Base-by-base conservation (phyloP, 2,113 vertebrate genomes). In the Dryoscopus gambensis region DNA sequence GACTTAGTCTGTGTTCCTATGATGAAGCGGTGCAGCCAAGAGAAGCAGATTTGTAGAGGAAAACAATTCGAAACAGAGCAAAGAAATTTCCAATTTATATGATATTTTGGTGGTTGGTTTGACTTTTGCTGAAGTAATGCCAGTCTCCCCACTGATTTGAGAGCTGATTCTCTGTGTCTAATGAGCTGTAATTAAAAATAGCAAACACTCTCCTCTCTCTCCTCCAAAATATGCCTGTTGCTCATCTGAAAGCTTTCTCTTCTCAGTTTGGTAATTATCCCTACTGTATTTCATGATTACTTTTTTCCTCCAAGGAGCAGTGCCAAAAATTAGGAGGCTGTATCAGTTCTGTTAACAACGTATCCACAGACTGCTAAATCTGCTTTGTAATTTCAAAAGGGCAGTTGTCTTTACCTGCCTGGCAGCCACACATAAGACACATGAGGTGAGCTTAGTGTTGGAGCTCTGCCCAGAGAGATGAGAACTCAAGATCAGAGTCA, bases 161-260 rank as follows among this genome's bases (percentile, higher is more conserved):
- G 68, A 74, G 42, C 37, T 81, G 84, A 63, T 84, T 89, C 74
- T 87, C 55, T 65, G 42, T 62, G 64, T 74, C 80, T 94, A 95
- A 86, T 81, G 73, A 92, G 71, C 77, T 84, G 64, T 89, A 94
- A 91, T 91, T 91, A 93, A 78, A 93, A 91, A 74, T 53, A 94
- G 74, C 78, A 63, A 87, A 75, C 60, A 77, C 44, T 46, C 11
- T 78, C 42, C 59, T 71, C 73, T 84, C 40, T 37, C 52, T 81
- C 52, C 73, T 59, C 60, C 15, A 55, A 89, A 93, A 67, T 53
- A 78, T 55, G 56, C 73, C 73, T 81, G 81, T 94, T 93, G 60
- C 81, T 89, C 13, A 1, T 94, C 78, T 91, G 77, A 92, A 94
- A 91, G 69, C 64, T 77, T 4, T 1, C 35, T 87, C 24, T 81